Evolutionary conservation across 2,113 vertebrate species (phyloP).

Genomic region (Girardinichthys multiradiatus): DNA sequence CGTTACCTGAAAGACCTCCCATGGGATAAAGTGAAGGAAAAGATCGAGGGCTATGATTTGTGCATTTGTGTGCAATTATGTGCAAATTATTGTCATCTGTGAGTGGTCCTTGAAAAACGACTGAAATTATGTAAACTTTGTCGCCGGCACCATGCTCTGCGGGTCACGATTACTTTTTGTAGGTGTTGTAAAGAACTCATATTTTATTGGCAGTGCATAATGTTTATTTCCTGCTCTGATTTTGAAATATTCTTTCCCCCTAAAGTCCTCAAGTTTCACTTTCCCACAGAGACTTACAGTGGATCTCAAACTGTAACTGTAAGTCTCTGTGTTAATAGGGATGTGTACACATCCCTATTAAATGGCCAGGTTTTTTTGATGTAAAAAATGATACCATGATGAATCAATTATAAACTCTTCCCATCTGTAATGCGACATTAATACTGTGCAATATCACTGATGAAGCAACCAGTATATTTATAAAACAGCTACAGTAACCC

Average conservation of each 20-base stretch:
- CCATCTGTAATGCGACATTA: not conserved
- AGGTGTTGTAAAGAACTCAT: conserved; percentile 34
- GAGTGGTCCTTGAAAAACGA: conserved; percentile 52
- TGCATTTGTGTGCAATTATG: conserved; percentile 45
- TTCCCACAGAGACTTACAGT: not conserved
- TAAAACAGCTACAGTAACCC: too few species aligned
- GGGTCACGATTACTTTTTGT: conserved; percentile 37
- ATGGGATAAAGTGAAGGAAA: conserved; percentile 63
- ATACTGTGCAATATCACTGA: too few species aligned
- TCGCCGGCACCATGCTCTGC: conserved; percentile 28
- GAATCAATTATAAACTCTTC: not conserved
- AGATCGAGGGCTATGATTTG: conserved; percentile 38
- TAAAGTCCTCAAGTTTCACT: not conserved
- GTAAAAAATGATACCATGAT: not conserved
- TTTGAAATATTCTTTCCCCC: not conserved
- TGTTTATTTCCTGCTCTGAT: not conserved
- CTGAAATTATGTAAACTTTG: conserved; percentile 48
- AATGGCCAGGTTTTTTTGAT: not conserved
- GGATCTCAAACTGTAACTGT: too few species aligned
- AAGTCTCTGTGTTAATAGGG: too few species aligned
- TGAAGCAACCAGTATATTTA: too few species aligned
- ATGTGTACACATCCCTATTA: not conserved
- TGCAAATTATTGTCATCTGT: conserved; percentile 43
- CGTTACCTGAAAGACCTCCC: conserved; percentile 71
- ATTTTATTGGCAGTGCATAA: conserved; percentile 23